These are phyloP conservation scores for Clarias magur DNA, from an alignment of 2,113 vertebrate genomes.

Conservation along the genomic window DNA sequence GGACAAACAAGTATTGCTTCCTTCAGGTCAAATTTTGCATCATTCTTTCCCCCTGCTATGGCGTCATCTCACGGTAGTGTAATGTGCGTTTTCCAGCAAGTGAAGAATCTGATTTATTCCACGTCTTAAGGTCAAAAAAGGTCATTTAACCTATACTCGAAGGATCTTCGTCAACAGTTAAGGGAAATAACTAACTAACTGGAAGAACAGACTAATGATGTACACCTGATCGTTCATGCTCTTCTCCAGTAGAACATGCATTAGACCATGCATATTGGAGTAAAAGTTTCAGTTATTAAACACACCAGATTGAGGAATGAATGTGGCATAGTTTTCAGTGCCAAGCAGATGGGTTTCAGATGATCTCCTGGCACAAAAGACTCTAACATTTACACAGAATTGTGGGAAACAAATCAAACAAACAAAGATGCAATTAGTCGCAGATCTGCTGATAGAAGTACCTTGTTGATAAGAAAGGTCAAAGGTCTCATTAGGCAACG, in stretches of 20 bases:
- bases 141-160: neutral
- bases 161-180: neutral
- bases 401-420: too few relatives aligned
- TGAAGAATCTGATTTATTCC: neutral
- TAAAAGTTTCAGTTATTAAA: neutral
- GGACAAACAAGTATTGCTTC: neutral
- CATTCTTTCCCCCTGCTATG: neutral
- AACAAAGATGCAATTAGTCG: neutral
- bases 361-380: neutral
- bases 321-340: neutral
- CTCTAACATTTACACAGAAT: neutral
- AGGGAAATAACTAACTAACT: neutral
- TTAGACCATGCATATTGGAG: neutral
- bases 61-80: neutral
- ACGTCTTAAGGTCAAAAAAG: neutral
- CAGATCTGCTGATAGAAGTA: neutral
- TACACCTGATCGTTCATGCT: neutral
- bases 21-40: neutral
- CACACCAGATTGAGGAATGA: neutral
- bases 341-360: neutral
- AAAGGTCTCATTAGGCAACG: neutral
- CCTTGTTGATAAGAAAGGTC: neutral
- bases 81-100: neutral
- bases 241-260: neutral
- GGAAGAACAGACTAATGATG: neutral